A percentile compares a stretch with the other conserved stretches of the same genome.
phyloP scores from a whole-genome alignment of 2,113 vertebrate species.

The Montifringilla adamsi region DNA sequence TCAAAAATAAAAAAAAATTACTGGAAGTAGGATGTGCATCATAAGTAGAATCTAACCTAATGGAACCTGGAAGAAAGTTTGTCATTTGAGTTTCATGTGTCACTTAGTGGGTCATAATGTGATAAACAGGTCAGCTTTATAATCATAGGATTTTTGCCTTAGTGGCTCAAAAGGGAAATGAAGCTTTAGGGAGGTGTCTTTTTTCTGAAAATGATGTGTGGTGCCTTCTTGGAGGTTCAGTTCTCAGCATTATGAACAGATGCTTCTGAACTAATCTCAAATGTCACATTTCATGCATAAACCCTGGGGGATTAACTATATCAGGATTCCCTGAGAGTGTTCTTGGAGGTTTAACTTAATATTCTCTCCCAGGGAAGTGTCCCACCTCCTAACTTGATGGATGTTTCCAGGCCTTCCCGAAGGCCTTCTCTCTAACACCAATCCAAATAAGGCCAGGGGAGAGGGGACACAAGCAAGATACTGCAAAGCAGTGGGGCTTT shows the following conservation, averaged over 20 bases:
- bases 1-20: not conserved
- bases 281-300: slow-evolving; percentile 47
- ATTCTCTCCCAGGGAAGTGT: not conserved
- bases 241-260: not conserved
- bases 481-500: not conserved
- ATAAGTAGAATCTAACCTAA: not conserved
- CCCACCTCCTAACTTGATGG: not conserved
- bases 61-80: not conserved
- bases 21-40: not conserved
- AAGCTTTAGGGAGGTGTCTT: not conserved
- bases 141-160: not conserved
- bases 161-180: not conserved
- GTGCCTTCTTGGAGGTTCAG: not conserved
- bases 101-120: not conserved
- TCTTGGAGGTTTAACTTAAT: slow-evolving; percentile 9
- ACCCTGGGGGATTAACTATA: not conserved
- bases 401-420: not conserved
- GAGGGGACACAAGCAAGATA: not conserved
- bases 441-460: not conserved
- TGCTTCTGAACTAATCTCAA: slow-evolving; percentile 31
- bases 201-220: not conserved
- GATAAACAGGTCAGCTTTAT: not conserved
- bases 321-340: not conserved
- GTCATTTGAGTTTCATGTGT: not conserved
- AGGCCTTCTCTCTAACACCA: not conserved